Base-by-base conservation (phyloP, 2,113 vertebrate species). In the Lycaon pictus region DNA sequence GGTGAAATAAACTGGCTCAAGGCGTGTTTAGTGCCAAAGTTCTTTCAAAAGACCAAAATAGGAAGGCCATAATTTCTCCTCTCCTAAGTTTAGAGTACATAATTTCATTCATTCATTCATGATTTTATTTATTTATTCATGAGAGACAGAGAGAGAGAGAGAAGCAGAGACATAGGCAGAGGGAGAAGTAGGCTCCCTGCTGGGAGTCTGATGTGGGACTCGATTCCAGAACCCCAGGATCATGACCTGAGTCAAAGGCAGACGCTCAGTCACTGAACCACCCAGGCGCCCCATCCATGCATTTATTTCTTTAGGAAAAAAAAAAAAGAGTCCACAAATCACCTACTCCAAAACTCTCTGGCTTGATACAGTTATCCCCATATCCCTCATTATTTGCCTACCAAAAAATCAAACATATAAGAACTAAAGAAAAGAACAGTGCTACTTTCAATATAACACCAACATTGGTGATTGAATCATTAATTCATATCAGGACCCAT, bases 361-460 rank as follows among this genome's bases (percentile, higher is more conserved):
- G 32, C 15, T 76, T 63, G 19, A 85, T 92, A 92, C 3, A 81
- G 77, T 94, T 51, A 71, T n/a, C 23, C 22, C 84, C 25, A 32
- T 43, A 53, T 92, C 29, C 16, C 32, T 80, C 10, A 48, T 7
- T 72, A n/a, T 67, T 87, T 93, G 58, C 7, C 69, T 53, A 83
- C 7, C 43, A 71, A 90, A 94, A 32, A 43, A 37, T 25, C 51
- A 43, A 77, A 85, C 27, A 53, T 23, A 2, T 13, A 85, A 85
- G 15, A 96, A 62, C 51, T 86, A 90, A 96, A 91, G 63, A 32
- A 71, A 97, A 95, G 22, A 97, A 56, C 6, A 23, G 10, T 10
- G 25, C 2, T 81, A 37, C 23, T 88, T 90, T 88, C 62, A 92
- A 55, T 53, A 32, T 5, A 74, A 67, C 48, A 92, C 17, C 56